Percentiles rank a stretch among this genome's conserved stretches.
These are phyloP conservation scores for Ornithoptera alexandrae DNA, from an alignment of 2,888 invertebrate species.

Conservation along the genomic window DNA sequence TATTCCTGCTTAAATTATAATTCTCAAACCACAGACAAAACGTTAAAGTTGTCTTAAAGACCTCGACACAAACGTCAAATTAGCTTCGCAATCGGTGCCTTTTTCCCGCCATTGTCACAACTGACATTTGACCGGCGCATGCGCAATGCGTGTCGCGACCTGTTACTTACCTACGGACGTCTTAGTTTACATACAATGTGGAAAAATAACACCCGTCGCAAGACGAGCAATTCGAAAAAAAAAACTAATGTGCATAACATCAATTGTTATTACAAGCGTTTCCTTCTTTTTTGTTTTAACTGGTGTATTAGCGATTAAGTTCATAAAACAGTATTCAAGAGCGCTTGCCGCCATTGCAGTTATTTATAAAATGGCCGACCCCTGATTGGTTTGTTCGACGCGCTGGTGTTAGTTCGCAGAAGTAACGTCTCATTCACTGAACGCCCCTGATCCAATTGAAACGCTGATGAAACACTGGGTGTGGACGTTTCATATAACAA, in stretches of 20 bases:
- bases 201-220: slow-evolving; percentile 41
- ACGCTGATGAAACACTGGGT: slow-evolving; percentile 44
- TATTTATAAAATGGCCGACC: slow-evolving; percentile 46
- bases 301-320: background rate
- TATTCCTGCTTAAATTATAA: too few species aligned
- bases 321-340: background rate
- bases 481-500: slow-evolving; percentile 24
- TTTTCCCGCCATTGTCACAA: slow-evolving; percentile 52
- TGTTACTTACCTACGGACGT: slow-evolving; percentile 38
- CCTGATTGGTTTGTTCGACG: slow-evolving; percentile 51
- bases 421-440: slow-evolving; percentile 53
- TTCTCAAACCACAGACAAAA: too few species aligned
- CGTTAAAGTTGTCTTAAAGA: slow-evolving; percentile 7
- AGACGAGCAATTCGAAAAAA: slow-evolving; percentile 27
- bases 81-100: slow-evolving; percentile 34
- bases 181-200: slow-evolving; percentile 69
- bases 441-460: slow-evolving; percentile 58
- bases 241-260: slow-evolving; percentile 23
- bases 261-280: too few species aligned
- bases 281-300: too few species aligned
- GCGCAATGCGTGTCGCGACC: slow-evolving; percentile 72
- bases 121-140: slow-evolving; percentile 73
- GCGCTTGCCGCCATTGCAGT: slow-evolving; percentile 47
- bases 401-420: slow-evolving; percentile 42
- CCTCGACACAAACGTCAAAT: slow-evolving; percentile 31